phyloP scores from a whole-genome alignment of 2,888 invertebrate genomes.

The Cybosia mesomella region DNA sequence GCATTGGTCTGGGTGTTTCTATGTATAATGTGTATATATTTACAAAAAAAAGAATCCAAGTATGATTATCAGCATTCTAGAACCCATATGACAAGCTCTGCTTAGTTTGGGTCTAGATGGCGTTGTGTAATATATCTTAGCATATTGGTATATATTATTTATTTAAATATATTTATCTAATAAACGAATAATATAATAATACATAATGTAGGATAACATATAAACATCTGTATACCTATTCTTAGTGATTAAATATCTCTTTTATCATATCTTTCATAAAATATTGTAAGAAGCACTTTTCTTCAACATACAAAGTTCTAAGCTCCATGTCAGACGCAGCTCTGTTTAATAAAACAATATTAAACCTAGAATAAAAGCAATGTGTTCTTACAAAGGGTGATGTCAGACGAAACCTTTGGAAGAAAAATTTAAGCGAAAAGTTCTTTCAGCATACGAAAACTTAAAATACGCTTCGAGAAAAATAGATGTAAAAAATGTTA shows the following conservation, averaged over 20 bases:
- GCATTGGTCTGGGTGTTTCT: too few species aligned
- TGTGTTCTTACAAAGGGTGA: slow-evolving; percentile 32
- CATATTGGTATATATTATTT: too few species aligned
- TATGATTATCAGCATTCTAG: too few species aligned
- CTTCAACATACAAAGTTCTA: slow-evolving; percentile 14
- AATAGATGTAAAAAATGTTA: slow-evolving; percentile 57
- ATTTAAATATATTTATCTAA: too few species aligned
- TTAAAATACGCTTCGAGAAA: slow-evolving; percentile 50
- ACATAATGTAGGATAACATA: too few species aligned
- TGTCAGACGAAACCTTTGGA: slow-evolving; percentile 24
- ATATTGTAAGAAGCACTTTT: slow-evolving; percentile 9
- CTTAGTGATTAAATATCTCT: neutral
- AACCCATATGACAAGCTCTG: too few species aligned
- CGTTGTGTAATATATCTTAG: too few species aligned
- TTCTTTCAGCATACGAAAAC: slow-evolving; percentile 45
- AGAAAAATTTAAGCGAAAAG: slow-evolving; percentile 31
- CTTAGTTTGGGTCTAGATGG: too few species aligned
- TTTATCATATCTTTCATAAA: neutral
- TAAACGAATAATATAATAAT: too few species aligned
- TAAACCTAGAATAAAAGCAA: slow-evolving; percentile 32
- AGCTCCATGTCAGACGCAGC: slow-evolving; percentile 19
- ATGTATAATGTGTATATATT: too few species aligned
- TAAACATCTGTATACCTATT: too few species aligned
- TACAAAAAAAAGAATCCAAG: too few species aligned
- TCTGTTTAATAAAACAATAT: slow-evolving; percentile 22